Conservation (phyloP, 2,113 vertebrate genomes). For the Gambusia holbrooki region DNA sequence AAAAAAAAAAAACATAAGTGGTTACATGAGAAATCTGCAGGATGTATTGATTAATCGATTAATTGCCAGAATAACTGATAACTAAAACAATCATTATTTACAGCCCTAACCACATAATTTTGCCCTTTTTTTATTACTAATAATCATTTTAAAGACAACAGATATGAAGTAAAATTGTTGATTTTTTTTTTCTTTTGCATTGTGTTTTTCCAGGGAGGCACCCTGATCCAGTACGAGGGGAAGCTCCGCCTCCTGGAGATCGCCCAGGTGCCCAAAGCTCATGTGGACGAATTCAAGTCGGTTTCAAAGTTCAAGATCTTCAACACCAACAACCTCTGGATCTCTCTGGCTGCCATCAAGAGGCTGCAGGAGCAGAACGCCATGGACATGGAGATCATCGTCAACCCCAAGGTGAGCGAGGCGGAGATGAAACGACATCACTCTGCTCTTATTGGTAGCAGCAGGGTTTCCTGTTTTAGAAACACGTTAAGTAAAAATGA, state of each 20-base stretch:
- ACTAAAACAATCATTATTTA: too few species aligned
- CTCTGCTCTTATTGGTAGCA: not conserved
- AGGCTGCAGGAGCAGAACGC: constrained; percentile 92
- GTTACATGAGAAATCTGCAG: too few species aligned
- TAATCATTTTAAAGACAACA: too few species aligned
- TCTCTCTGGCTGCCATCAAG: constrained; percentile 93
- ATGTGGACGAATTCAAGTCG: constrained; percentile 97
- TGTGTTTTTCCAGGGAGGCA: constrained; percentile 86
- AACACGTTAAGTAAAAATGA: too few species aligned
- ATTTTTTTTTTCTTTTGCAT: not conserved
- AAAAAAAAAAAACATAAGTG: too few species aligned
- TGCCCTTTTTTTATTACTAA: too few species aligned
- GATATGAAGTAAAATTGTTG: too few species aligned
- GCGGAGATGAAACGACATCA: not conserved
- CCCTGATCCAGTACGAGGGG: constrained; percentile 93
- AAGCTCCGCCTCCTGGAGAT: constrained; percentile 97
- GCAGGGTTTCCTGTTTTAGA: too few species aligned
- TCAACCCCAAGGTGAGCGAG: constrained; percentile 93
- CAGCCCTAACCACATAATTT: too few species aligned
- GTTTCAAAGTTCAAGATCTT: constrained; percentile 99
- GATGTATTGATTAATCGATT: too few species aligned
- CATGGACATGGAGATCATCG: constrained; percentile 97
- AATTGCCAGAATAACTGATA: too few species aligned
- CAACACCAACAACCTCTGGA: constrained; percentile 98
- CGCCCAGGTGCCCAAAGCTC: constrained; percentile 96